Base-by-base conservation (phyloP, 2,797 vertebrate species). In the Brotula barbata region DNA sequence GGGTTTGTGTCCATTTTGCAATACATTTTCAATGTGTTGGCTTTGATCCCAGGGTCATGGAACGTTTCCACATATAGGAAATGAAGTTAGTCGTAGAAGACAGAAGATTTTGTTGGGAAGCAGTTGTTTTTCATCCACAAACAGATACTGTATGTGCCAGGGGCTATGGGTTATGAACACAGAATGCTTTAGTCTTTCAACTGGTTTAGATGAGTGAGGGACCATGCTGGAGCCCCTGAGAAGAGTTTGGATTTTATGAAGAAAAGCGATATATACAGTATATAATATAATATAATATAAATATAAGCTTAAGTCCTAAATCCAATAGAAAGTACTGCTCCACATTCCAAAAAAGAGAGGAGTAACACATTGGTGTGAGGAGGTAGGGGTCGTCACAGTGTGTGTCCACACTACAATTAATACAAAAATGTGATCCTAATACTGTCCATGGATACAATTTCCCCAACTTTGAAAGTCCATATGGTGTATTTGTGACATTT, bases 161-260 rank as follows among this genome's bases (percentile, higher is more conserved):
- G 68, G 42, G 50, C 68, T 62, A 58, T 22, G 34, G 60, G 68
- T 57, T 65, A 70, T 54, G 78, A 44, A 60, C 45, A 28, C 25
- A 28, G 25, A 53, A 61, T 47, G 41, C 16, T 48, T 19, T 50
- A 58, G 48, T 47, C 37, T 49, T 65, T 44, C 62, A 59, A 61
- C 62, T 65, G 25, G 68, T 34, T 71, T 73, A 25, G 49, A 34
- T 58, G 69, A 58, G 66, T 79, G 58, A 50, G 44, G 56, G 59
- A 58, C 51, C 45, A 43, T 66, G 57, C 53, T 60, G 25, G 47
- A 42, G 51, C 58, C 34, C 68, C 47, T 28, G 46, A 34, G 41
- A 43, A 68, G 25, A 66, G 58, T 51, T 28, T 75, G 49, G 52
- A 73, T 64, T 75, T 63, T 52, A 43, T 39, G 21, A 71, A 48